Percentiles rank a stretch among this genome's conserved stretches.
Conservation (phyloP, 2,888 invertebrate genomes). For the Ceriagrion tenellum region DNA sequence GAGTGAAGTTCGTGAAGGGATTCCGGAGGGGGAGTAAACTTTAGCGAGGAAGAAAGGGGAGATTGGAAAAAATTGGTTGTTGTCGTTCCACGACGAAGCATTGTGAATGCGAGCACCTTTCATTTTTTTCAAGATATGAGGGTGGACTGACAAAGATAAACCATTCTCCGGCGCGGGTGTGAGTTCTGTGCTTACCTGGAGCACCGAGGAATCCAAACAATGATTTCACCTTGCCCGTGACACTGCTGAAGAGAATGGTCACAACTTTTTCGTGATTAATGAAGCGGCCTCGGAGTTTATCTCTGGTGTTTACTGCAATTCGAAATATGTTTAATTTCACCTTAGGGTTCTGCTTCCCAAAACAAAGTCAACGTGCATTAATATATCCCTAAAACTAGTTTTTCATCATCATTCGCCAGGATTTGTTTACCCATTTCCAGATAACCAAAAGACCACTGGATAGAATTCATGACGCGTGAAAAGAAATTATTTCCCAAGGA, state of each 20-base stretch:
- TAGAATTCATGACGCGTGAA: no score
- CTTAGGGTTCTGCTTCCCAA: no score
- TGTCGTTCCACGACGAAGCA: background rate
- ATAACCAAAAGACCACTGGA: no score
- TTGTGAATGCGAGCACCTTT: background rate
- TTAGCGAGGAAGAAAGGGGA: background rate
- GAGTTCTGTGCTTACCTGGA: no score
- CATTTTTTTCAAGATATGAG: conserved; percentile 14
- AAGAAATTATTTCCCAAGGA: background rate
- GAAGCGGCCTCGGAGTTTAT: background rate
- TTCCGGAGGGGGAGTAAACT: background rate
- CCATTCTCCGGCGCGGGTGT: background rate
- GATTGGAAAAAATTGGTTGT: background rate
- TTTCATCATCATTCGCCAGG: no score
- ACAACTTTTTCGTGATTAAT: background rate
- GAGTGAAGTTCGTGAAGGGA: background rate
- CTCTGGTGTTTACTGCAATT: background rate
- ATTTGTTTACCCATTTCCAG: no score
- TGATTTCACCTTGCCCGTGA: no score
- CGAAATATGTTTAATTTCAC: background rate
- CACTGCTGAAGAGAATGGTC: no score
- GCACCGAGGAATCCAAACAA: no score
- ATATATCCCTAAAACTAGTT: no score
- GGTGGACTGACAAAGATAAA: background rate
- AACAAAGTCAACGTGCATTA: no score